These are phyloP conservation scores for Strix occidentalis DNA, from an alignment of 2,797 vertebrate species.

Conservation along the genomic window DNA sequence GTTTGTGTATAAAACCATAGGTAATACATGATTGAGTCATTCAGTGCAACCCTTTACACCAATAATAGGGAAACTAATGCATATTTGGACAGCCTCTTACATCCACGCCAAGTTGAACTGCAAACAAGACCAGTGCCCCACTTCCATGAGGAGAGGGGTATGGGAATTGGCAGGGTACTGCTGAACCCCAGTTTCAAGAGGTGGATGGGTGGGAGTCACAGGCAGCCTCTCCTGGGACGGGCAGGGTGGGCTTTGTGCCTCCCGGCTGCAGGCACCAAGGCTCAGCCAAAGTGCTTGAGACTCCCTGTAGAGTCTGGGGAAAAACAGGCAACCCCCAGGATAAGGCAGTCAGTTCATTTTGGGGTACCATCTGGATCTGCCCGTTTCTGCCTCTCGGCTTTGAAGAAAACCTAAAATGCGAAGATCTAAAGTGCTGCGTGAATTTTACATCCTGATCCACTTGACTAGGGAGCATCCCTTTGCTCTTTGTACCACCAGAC, in stretches of 20 bases:
- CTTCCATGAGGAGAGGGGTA: background rate
- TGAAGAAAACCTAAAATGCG: background rate
- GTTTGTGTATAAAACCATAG: background rate
- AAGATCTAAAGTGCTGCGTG: background rate
- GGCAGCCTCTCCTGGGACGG: background rate
- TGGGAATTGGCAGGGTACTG: background rate
- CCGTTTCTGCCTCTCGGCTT: background rate
- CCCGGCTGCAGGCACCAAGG: background rate
- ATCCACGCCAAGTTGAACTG: too few relatives aligned
- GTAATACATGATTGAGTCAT: background rate
- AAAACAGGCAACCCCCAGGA: background rate
- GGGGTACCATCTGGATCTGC: background rate
- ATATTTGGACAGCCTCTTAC: too few relatives aligned
- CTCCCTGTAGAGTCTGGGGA: background rate
- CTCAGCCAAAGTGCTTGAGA: background rate
- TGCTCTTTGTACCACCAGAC: fast-evolving
- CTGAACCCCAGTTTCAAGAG: background rate
- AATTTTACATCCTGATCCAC: background rate
- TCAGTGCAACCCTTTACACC: background rate
- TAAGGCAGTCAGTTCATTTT: background rate
- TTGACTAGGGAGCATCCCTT: background rate
- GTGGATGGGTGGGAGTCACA: background rate
- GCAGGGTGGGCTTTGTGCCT: background rate
- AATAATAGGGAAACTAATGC: background rate
- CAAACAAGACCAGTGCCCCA: background rate